phyloP scores from a whole-genome alignment of 2,797 vertebrate genomes.

The Lacerta bilineata region DNA sequence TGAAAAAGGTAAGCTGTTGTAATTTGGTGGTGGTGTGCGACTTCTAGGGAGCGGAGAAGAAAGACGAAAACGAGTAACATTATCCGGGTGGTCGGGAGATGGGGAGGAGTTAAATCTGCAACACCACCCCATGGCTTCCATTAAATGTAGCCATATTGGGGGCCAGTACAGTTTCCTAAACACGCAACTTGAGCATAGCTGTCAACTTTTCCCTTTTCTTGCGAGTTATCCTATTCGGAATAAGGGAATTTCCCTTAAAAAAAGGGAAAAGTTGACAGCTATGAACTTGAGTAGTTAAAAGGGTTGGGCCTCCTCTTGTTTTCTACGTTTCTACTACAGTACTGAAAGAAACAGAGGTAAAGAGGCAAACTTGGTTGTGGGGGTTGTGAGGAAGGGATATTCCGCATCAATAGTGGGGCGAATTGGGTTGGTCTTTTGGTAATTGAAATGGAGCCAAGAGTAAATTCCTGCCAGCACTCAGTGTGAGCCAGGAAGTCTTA shows the following conservation, averaged over 20 bases:
- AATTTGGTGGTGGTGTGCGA: neutral
- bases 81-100: no score
- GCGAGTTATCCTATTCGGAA: no score
- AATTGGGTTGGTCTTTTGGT: neutral
- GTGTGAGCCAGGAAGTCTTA: no score
- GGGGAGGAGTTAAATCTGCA: neutral
- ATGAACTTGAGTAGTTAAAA: neutral
- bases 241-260: no score
- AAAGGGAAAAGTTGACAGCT: no score
- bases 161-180: neutral
- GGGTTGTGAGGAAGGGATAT: neutral
- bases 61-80: neutral
- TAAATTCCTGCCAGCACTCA: neutral
- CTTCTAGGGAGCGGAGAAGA: neutral
- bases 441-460: neutral
- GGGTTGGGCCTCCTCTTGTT: neutral
- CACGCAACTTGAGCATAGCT: no score
- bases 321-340: neutral
- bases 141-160: neutral
- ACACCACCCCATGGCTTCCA: neutral
- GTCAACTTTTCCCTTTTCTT: no score
- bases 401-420: no score
- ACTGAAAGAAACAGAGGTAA: neutral
- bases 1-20: neutral
- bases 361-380: neutral